Evolutionary conservation across 2,888 invertebrate genomes (phyloP).

Genomic region (Ditylenchus weischeri): DNA sequence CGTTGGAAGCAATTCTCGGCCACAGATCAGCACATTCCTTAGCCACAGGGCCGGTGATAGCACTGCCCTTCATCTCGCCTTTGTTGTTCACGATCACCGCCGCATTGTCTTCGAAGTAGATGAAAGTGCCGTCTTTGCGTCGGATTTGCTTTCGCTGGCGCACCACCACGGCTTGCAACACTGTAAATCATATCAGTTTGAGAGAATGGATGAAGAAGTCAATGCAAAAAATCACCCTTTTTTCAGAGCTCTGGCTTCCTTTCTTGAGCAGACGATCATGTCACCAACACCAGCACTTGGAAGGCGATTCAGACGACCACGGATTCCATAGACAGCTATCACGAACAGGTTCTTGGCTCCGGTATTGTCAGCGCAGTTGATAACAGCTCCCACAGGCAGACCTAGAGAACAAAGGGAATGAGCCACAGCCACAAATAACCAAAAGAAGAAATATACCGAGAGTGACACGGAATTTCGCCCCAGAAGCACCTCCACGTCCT

Average conservation of each 20-base stretch:
- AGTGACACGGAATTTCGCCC: conserved; percentile 99
- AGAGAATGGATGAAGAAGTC: no score
- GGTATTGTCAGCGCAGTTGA: conserved; percentile 99
- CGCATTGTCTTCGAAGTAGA: conserved; percentile 87
- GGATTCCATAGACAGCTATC: conserved; percentile 96
- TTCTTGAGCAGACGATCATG: conserved; percentile 99
- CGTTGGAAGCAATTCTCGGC: conserved; percentile 99
- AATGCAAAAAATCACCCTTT: conserved; percentile 66
- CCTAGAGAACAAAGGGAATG: conserved; percentile 62
- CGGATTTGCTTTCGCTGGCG: conserved; percentile 96
- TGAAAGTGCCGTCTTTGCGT: conserved; percentile 97
- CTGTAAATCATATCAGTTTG: conserved; percentile 65
- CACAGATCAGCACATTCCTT: conserved; percentile 99
- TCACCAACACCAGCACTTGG: conserved; percentile 97
- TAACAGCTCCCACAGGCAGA: conserved; percentile 92
- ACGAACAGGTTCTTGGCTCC: conserved; percentile 98
- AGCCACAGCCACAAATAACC: no score
- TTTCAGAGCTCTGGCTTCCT: conserved; percentile 99
- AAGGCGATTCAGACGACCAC: conserved; percentile 92
- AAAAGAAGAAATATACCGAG: conserved; percentile 61
- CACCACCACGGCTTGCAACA: conserved; percentile 98
- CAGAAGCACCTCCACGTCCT: conserved; percentile 99
- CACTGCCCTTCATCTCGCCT: conserved; percentile 99
- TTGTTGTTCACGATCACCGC: conserved; percentile 99
- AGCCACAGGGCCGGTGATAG: conserved; percentile 99